A percentile compares a stretch with the other conserved stretches of the same genome.
These are phyloP conservation scores for Bujurquina vittata DNA, from an alignment of 2,113 vertebrate species.

Conservation along the genomic window DNA sequence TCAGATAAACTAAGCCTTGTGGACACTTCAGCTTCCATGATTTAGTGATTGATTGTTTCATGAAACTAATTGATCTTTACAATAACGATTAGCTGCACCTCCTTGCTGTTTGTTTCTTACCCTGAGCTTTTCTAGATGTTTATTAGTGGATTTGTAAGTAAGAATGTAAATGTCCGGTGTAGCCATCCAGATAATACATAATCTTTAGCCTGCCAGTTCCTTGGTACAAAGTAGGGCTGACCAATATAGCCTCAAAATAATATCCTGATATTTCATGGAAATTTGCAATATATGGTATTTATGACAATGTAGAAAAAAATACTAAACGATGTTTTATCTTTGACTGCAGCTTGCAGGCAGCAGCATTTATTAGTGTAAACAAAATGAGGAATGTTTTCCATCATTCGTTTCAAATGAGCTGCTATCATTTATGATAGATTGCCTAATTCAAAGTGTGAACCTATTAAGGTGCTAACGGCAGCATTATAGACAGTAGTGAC, in stretches of 20 bases:
- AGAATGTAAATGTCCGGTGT: not conserved
- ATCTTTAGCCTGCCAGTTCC: not conserved
- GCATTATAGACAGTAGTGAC: not conserved
- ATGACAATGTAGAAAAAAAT: not conserved
- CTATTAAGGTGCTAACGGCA: not conserved
- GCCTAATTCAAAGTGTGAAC: not conserved
- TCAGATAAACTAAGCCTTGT: not conserved
- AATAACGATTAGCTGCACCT: not conserved
- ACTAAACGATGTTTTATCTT: not conserved
- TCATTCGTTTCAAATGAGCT: not conserved
- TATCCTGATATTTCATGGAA: not conserved
- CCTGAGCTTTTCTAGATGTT: not conserved
- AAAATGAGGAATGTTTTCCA: not conserved
- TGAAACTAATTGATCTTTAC: not conserved
- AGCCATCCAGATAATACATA: not conserved
- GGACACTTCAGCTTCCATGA: not conserved
- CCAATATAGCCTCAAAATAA: not conserved
- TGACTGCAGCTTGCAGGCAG: conserved; percentile 1
- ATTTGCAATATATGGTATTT: not conserved
- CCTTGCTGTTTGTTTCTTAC: not conserved
- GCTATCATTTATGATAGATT: not conserved
- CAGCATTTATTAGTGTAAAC: conserved; percentile 6
- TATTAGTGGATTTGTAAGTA: not conserved
- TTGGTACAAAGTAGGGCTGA: not conserved
- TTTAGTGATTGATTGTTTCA: not conserved